Conservation (phyloP, 2,113 vertebrate genomes). For the Ranitomeya variabilis region DNA sequence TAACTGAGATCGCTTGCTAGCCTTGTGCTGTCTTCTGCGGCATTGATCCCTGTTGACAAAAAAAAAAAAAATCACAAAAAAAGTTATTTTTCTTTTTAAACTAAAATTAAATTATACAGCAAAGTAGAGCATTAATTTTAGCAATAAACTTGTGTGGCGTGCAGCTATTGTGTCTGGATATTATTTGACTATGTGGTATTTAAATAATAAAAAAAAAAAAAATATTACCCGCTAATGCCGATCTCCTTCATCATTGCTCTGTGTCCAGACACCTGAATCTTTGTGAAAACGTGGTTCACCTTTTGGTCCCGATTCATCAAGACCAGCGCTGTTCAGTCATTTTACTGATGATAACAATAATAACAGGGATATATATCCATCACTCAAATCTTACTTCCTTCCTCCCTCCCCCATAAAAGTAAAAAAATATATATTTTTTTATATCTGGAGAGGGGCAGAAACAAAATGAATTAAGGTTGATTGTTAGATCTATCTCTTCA, state of each 20-base stretch:
- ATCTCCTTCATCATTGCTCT: background rate
- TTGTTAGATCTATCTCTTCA: too few relatives aligned
- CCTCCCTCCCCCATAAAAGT: too few relatives aligned
- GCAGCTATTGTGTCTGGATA: slow-evolving; percentile 32
- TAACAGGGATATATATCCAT: too few relatives aligned
- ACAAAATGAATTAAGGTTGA: too few relatives aligned
- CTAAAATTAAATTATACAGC: slow-evolving; percentile 49
- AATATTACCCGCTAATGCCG: background rate
- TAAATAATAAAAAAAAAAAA: slow-evolving; percentile 26
- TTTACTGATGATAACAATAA: too few relatives aligned
- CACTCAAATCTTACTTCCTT: too few relatives aligned
- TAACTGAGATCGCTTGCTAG: background rate
- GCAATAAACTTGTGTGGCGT: slow-evolving; percentile 58
- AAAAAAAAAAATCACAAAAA: background rate
- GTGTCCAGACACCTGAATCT: too few relatives aligned
- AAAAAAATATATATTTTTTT: too few relatives aligned
- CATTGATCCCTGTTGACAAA: background rate
- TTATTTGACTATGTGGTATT: slow-evolving; percentile 40
- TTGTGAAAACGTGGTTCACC: too few relatives aligned
- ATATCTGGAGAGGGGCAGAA: too few relatives aligned
- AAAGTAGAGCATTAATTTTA: slow-evolving; percentile 54
- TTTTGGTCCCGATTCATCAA: too few relatives aligned
- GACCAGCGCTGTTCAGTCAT: too few relatives aligned
- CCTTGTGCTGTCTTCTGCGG: background rate
- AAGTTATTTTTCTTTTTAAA: slow-evolving; percentile 18